phyloP scores from a whole-genome alignment of 2,888 invertebrate species.

The Volucella bombylans region DNA sequence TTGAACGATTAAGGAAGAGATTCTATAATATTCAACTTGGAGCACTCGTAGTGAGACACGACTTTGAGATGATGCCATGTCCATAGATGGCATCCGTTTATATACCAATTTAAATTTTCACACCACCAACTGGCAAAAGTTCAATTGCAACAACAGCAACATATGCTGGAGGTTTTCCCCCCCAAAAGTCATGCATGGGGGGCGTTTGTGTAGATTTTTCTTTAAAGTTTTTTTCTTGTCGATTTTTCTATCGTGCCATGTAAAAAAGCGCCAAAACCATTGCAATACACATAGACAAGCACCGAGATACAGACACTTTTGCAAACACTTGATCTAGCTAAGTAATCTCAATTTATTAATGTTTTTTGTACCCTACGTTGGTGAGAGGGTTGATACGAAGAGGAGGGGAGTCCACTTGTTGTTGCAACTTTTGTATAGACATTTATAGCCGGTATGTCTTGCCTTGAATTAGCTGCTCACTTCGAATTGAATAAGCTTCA shows the following conservation, averaged over 20 bases:
- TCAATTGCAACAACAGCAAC: conserved; percentile 62
- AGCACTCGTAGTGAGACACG: conserved; percentile 58
- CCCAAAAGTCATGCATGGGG: conserved; percentile 59
- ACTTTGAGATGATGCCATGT: conserved; percentile 70
- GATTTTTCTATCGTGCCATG: conserved; percentile 35
- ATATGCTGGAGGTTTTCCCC: conserved; percentile 28
- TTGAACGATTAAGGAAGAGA: conserved; percentile 10
- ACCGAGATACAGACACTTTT: conserved; percentile 22
- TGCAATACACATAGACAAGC: conserved; percentile 25
- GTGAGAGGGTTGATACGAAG: conserved; percentile 10
- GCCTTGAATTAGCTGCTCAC: conserved; percentile 69
- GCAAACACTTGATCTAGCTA: conserved; percentile 64
- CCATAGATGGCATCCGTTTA: conserved; percentile 72
- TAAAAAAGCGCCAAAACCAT: conserved; percentile 47
- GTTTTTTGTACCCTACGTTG: conserved; percentile 10
- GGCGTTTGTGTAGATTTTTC: conserved; percentile 60
- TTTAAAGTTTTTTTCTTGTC: conserved; percentile 6
- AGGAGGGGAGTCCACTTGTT: conserved; percentile 24
- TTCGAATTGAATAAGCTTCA: conserved; percentile 52
- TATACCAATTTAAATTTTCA: conserved; percentile 71
- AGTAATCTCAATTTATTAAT: conserved; percentile 72
- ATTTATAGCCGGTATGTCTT: conserved; percentile 48
- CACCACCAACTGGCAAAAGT: conserved; percentile 66
- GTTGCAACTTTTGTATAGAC: conserved; percentile 15
- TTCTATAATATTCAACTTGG: conserved; percentile 30